Evolutionary conservation across 2,797 vertebrate genomes (phyloP).

Genomic region (Galago senegalensis): DNA sequence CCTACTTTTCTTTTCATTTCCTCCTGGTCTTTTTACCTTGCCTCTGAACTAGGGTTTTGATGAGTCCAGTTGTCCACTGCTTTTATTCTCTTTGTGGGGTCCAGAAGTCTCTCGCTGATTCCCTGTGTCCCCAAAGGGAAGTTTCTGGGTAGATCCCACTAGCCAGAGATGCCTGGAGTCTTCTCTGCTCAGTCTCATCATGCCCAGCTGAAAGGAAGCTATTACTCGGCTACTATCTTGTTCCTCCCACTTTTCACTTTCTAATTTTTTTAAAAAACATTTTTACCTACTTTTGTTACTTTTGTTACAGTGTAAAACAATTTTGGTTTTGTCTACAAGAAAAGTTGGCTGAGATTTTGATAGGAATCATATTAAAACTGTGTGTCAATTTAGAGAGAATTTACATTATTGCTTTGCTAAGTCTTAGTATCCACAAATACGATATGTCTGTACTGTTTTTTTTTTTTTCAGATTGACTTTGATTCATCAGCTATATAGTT

Average conservation of each 20-base stretch:
- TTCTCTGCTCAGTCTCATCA: too few species aligned
- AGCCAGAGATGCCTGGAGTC: too few species aligned
- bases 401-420: neutral
- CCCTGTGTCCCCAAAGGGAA: too few species aligned
- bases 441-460: neutral
- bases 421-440: neutral
- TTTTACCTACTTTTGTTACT: neutral
- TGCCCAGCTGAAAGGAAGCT: too few species aligned
- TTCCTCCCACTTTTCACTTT: neutral
- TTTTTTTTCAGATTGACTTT: neutral
- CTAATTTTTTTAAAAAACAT: neutral
- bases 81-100: too few species aligned
- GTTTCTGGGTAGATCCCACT: too few species aligned
- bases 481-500: neutral
- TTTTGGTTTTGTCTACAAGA: neutral
- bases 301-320: neutral
- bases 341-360: neutral
- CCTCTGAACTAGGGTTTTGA: too few species aligned
- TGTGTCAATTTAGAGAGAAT: neutral
- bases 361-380: neutral
- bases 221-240: too few species aligned
- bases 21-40: too few species aligned
- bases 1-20: too few species aligned
- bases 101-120: too few species aligned
- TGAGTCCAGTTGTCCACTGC: too few species aligned